Conservation (phyloP, 2,797 vertebrate species). For the Sebastes minor region DNA sequence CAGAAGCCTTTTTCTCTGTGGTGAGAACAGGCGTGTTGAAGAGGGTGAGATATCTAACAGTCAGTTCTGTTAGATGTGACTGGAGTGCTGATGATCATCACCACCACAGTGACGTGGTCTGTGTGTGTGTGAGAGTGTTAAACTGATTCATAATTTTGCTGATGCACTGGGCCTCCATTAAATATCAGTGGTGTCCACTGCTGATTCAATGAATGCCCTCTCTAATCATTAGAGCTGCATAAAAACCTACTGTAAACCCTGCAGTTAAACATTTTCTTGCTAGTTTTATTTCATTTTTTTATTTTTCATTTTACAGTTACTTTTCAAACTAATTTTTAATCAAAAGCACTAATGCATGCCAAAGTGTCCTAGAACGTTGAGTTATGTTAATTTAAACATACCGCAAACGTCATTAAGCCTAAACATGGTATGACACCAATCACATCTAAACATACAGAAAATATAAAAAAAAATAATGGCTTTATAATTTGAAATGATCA, state of each 20-base stretch:
- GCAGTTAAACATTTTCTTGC: neutral
- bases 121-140: constrained; percentile 4
- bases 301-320: no score
- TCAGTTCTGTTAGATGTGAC: constrained; percentile 62
- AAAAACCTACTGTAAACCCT: neutral
- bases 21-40: constrained; percentile 49
- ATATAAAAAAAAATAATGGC: neutral
- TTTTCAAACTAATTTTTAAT: neutral
- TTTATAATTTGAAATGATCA: neutral
- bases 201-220: neutral
- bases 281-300: neutral
- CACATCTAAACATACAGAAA: neutral
- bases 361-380: neutral
- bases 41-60: constrained; percentile 63
- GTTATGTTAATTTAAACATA: neutral
- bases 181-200: neutral
- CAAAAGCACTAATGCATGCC: neutral
- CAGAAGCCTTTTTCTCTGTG: constrained; percentile 37
- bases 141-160: constrained; percentile 48
- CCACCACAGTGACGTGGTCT: constrained; percentile 39
- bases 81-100: constrained; percentile 54
- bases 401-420: neutral
- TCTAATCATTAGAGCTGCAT: neutral
- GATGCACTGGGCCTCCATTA: neutral
- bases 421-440: neutral